Percentiles rank a stretch among this genome's conserved stretches.
Conservation (phyloP, 2,113 vertebrate genomes). For the Morone chrysops region DNA sequence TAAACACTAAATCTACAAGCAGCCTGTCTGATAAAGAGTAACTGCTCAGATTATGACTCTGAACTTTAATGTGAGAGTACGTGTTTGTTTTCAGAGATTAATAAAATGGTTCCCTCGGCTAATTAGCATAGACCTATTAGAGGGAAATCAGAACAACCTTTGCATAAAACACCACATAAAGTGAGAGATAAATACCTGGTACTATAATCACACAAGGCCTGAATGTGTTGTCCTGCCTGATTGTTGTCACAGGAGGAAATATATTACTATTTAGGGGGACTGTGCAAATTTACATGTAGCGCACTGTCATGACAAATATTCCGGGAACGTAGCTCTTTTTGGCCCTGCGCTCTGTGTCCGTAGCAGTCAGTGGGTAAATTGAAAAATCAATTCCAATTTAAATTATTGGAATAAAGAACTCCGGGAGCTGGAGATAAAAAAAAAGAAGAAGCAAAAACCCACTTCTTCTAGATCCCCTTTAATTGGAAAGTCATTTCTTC, state of each 20-base stretch:
- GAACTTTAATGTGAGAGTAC: not conserved
- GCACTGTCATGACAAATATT: constrained; percentile 92
- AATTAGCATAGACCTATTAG: not conserved
- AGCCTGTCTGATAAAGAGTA: not conserved
- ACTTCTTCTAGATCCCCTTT: constrained; percentile 97
- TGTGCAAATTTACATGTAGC: constrained; percentile 90
- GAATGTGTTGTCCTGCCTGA: constrained; percentile 83
- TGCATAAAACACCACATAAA: not conserved
- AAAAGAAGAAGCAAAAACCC: constrained; percentile 70
- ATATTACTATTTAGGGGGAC: constrained; percentile 77
- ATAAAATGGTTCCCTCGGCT: not conserved
- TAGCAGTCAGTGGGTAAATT: constrained; percentile 98
- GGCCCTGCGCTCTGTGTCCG: constrained; percentile 92
- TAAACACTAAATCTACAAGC: not conserved
- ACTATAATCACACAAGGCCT: constrained; percentile 83
- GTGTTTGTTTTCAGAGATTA: not conserved
- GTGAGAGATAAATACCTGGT: constrained; percentile 66
- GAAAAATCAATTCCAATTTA: constrained; percentile 99
- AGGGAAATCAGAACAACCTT: not conserved
- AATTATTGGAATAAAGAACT: constrained; percentile 99
- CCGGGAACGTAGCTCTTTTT: constrained; percentile 89
- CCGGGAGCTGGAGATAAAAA: constrained; percentile 96
- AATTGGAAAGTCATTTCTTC: constrained; percentile 99
- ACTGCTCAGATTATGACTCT: not conserved
- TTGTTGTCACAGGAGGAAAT: constrained; percentile 84